phyloP scores from a whole-genome alignment of 1,140 invertebrate genomes.

The Platorchestia sp. region DNA sequence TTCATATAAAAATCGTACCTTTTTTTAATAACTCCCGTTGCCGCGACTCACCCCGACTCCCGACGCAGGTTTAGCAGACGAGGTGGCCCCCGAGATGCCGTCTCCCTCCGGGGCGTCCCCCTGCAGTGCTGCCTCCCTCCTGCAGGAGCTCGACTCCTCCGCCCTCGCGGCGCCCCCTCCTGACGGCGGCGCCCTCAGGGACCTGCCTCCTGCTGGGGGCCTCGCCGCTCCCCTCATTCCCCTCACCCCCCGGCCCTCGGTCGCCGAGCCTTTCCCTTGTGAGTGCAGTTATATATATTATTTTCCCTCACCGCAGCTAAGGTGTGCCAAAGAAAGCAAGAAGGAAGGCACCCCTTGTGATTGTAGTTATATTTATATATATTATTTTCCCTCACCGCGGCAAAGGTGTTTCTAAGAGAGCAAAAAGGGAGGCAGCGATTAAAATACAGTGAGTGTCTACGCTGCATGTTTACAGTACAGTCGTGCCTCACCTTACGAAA shows the following conservation, averaged over 20 bases:
- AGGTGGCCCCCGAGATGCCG: not conserved
- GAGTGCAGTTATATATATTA: conserved; percentile 72
- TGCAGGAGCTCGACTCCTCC: not conserved
- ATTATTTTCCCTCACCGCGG: conserved; percentile 69
- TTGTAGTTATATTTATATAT: conserved; percentile 72
- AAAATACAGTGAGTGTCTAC: no score
- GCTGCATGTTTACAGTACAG: no score
- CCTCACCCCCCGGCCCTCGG: not conserved
- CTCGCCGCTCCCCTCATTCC: not conserved
- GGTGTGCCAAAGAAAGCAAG: not conserved
- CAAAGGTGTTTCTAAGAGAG: not conserved
- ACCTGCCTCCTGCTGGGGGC: not conserved
- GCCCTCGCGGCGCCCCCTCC: not conserved
- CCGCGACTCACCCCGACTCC: no score
- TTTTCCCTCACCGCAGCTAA: no score
- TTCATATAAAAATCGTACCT: no score
- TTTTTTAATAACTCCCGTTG: no score
- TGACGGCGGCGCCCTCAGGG: not conserved
- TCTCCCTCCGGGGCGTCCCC: not conserved
- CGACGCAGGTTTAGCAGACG: not conserved
- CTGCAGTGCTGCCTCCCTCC: not conserved
- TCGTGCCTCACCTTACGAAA: no score
- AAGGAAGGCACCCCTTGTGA: no score
- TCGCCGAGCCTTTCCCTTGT: not conserved
- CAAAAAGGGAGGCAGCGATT: no score